Evolutionary conservation across 2,113 vertebrate genomes (phyloP), one percentile per base, ranked within the genome.

Genomic region (Esox niger): DNA sequence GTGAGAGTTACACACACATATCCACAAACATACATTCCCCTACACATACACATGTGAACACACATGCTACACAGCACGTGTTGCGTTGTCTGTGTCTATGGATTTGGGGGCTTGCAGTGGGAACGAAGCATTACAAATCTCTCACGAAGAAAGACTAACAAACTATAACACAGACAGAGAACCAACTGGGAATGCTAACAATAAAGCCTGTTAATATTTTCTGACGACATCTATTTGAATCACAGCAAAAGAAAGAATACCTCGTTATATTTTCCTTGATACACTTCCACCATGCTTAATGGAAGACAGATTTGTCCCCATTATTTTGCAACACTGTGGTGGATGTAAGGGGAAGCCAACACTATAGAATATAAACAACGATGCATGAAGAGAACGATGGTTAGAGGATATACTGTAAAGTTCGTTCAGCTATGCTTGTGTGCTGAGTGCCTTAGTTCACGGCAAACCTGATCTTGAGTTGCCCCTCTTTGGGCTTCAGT

Each of bases 301-400:
- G 35, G 74, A 70, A 81, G 70, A 66, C 79, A 86, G 64, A 79
- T 64, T 70, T 60, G 46, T 79, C 68, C 61, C 32, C 11, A 76
- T 57, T 46, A 64, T 69, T 74, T 43, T 67, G 69, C 64, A 78
- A 73, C 75, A 60, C 64, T 67, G 35, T 64, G 43, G 33, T 71
- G 70, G 62, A 76, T 61, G 72, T 55, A 66, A 79, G 66, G 69
- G 68, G 64, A 66, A 35, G 59, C 58, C 74, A 31, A 52, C 20
- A 32, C 35, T n/a, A 58, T 31, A 32, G 64, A 59, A 67, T 30
- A 46, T 29, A 33, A 62, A 74, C 43, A 68, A 73, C 56, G 26
- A 55, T n/a, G 55, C 31, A 66, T 10, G 13, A 68, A 59, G 35
- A 61, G 38, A 3, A 30, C 9, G 0, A 15, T 59, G 30, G 27